These are phyloP conservation scores for Sakesphorus luctuosus DNA, from an alignment of 2,113 vertebrate genomes.

Conservation along the genomic window DNA sequence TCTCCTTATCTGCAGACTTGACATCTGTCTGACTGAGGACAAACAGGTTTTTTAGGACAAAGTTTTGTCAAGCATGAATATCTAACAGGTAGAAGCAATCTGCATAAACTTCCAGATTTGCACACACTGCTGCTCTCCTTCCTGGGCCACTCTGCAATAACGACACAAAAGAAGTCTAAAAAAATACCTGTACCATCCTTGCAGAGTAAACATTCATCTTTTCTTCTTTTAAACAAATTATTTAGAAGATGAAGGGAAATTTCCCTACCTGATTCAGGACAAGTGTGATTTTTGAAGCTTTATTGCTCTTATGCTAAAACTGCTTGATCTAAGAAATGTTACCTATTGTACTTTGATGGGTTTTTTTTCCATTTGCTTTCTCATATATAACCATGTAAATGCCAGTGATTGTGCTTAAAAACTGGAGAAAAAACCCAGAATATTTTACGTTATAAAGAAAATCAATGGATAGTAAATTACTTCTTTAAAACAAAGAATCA, in stretches of 20 bases:
- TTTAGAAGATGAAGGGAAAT: background rate
- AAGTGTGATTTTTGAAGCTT: background rate
- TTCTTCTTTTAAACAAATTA: background rate
- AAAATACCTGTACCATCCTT: background rate
- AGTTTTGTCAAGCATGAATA: background rate
- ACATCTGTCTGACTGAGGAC: background rate
- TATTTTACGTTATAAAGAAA: background rate
- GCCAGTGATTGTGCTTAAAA: background rate
- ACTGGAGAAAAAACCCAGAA: background rate
- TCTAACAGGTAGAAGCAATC: background rate
- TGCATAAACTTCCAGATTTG: background rate
- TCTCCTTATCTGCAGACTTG: background rate
- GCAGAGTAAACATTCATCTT: background rate
- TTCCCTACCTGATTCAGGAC: background rate
- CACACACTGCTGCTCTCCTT: background rate
- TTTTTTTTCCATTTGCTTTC: background rate
- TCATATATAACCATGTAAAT: background rate
- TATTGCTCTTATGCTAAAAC: background rate
- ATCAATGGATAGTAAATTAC: background rate
- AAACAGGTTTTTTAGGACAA: background rate
- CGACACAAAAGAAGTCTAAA: background rate
- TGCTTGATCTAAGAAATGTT: background rate
- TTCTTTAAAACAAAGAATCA: background rate
- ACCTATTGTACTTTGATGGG: fast-evolving
- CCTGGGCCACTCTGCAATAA: background rate